These are phyloP conservation scores for Sphyrna mokarran DNA, from an alignment of 2,113 vertebrate genomes.

Conservation along the genomic window DNA sequence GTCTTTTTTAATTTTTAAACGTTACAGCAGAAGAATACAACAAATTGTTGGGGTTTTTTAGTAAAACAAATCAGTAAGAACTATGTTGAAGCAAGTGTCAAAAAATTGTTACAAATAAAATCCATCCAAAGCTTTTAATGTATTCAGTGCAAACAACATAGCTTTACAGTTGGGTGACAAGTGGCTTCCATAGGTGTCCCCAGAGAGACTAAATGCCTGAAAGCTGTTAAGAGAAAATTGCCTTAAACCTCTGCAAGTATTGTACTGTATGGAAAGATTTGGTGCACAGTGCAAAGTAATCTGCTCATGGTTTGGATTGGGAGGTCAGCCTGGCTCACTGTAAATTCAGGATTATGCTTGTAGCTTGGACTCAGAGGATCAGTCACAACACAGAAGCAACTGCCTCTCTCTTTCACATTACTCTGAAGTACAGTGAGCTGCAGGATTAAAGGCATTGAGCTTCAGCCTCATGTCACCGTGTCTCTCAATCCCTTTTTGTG, in stretches of 20 bases:
- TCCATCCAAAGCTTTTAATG: not conserved
- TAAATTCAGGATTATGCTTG: conserved; percentile 33
- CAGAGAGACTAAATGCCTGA: conserved; percentile 28
- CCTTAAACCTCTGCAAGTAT: conserved; percentile 19
- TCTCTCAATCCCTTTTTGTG: not conserved
- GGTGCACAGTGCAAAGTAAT: conserved; percentile 15
- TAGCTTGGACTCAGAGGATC: conserved; percentile 32
- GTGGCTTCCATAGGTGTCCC: not conserved
- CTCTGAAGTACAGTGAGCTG: not conserved
- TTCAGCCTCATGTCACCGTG: not conserved
- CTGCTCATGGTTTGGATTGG: conserved; percentile 29
- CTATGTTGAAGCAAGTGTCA: not conserved
- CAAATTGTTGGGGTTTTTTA: not conserved
- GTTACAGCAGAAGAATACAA: not conserved
- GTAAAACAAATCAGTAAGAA: not conserved
- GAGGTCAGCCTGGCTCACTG: conserved; percentile 15
- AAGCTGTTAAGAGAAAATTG: conserved; percentile 24
- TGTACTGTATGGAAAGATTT: conserved; percentile 22
- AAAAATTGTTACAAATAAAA: not conserved
- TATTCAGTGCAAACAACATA: not conserved
- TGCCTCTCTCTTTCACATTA: conserved; percentile 14
- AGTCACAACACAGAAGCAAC: conserved; percentile 32
- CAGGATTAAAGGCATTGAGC: conserved; percentile 31
- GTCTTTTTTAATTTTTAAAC: not conserved
- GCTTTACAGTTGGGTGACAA: conserved; percentile 11